Evolutionary conservation across 2,113 vertebrate species (phyloP).

Genomic region (Misgurnus mizolepis): DNA sequence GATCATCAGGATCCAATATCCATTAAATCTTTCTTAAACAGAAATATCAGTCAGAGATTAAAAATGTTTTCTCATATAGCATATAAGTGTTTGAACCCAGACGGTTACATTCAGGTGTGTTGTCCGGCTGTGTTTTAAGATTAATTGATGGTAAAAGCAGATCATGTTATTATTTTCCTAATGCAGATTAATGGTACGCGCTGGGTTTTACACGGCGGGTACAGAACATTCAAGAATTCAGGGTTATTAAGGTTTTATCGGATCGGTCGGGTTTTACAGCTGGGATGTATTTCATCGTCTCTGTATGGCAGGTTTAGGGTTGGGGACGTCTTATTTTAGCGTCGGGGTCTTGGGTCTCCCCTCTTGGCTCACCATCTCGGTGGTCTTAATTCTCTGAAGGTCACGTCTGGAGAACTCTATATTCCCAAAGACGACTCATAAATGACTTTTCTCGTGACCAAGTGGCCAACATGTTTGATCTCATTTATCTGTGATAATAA

Average conservation of each 20-base stretch:
- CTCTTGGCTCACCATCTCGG: background rate
- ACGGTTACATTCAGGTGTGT: too few relatives aligned
- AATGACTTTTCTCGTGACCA: slow-evolving; percentile 4
- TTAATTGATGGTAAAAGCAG: background rate
- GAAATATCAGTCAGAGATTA: too few relatives aligned
- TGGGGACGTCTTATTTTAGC: slow-evolving; percentile 37
- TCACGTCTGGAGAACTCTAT: background rate
- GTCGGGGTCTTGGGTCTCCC: slow-evolving; percentile 4
- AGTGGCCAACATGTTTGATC: background rate
- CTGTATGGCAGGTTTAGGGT: slow-evolving; percentile 31
- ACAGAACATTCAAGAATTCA: background rate
- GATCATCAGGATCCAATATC: background rate
- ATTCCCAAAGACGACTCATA: background rate
- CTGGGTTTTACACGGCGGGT: background rate
- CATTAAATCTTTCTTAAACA: background rate
- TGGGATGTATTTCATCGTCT: slow-evolving; percentile 21
- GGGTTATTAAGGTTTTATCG: slow-evolving; percentile 20
- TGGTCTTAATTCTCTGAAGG: slow-evolving; percentile 15
- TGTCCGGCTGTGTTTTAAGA: too few relatives aligned
- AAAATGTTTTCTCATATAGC: too few relatives aligned
- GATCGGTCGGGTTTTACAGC: slow-evolving; percentile 35
- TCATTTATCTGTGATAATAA: background rate
- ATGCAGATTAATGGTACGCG: background rate
- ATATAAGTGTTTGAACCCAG: too few relatives aligned
- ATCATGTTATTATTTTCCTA: background rate